Percentiles rank a stretch among this genome's conserved stretches.
Conservation (phyloP, 1,140 invertebrate species). For the Drosophila sp. region DNA sequence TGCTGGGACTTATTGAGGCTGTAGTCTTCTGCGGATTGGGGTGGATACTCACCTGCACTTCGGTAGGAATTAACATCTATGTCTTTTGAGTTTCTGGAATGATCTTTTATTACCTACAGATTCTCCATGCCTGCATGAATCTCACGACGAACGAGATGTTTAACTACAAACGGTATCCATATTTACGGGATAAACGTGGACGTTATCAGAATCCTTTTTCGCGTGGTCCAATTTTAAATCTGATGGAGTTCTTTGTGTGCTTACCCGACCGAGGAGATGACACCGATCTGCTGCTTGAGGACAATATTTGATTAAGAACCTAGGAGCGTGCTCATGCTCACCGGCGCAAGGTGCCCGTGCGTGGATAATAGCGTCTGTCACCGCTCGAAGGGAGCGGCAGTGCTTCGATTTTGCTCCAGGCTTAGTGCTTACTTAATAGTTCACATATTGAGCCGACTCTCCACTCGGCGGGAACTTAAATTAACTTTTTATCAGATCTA, state of each 20-base stretch:
- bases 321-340: slow-evolving; percentile 76
- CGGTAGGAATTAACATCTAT: slow-evolving; percentile 87
- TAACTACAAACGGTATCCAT: slow-evolving; percentile 95
- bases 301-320: slow-evolving; percentile 86
- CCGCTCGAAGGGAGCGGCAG: slow-evolving; percentile 54
- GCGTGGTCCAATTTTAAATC: slow-evolving; percentile 92
- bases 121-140: slow-evolving; percentile 95
- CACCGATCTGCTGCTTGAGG: slow-evolving; percentile 89
- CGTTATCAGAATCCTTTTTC: slow-evolving; percentile 95
- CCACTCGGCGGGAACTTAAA: neutral
- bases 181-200: slow-evolving; percentile 93
- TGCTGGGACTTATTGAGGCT: slow-evolving; percentile 92
- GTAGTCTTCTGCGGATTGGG: slow-evolving; percentile 93
- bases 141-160: slow-evolving; percentile 97
- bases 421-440: slow-evolving; percentile 52
- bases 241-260: slow-evolving; percentile 95
- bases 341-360: slow-evolving; percentile 73
- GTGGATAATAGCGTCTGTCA: slow-evolving; percentile 74
- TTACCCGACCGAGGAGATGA: slow-evolving; percentile 90
- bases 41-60: slow-evolving; percentile 94
- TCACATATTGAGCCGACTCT: neutral
- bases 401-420: slow-evolving; percentile 59
- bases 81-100: neutral
- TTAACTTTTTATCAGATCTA: slow-evolving; percentile 41
- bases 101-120: slow-evolving; percentile 85